Evolutionary conservation across 2,797 vertebrate species (phyloP), one percentile per base, ranked within the genome.

Genomic region (Gobio occitaniae): DNA sequence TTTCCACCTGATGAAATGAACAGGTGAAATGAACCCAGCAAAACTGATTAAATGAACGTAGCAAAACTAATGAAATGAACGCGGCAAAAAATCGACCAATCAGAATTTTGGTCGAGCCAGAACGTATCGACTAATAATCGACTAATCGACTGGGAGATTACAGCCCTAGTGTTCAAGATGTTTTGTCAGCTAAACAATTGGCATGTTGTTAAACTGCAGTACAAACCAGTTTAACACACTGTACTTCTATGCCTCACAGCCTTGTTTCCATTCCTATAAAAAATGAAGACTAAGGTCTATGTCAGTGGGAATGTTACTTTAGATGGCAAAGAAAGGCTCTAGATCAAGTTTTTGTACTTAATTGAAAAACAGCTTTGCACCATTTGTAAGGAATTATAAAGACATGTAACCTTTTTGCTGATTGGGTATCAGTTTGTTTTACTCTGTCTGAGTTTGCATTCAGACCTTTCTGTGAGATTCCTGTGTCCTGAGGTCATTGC

Each of bases 401-500:
- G 52, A 44, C 44, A 50, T 63, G 16, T 61, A 44, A 70, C 48
- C 32, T 81, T 70, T 78, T 50, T 56, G 36, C 15, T 7, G 44
- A 76, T 38, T 84, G 16, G 76, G 36, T 59, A 63, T 84, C 16
- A 47, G 74, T 77, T 84, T 52, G 44, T 61, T 8, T 72, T 48
- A 56, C 7, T 86, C n/a, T 65, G 13, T 52, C 41, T 54, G 82
- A 77, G 70, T 85, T 78, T 63, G 63, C 38, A 10, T 76, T 86
- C 82, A 84, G 85, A 66, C 68, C 82, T 75, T 82, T 86, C 83
- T 75, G 84, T 86, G 79, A 90, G 82, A 89, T 89, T 90, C 87
- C 69, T 77, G 52, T 11, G 38, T 36, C 69, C 38, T 76, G 68
- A 83, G 65, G 69, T 85, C 72, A 77, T 50, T 59, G 54, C 72